phyloP scores from a whole-genome alignment of 1,140 invertebrate species.

The Saccostrea echinata region DNA sequence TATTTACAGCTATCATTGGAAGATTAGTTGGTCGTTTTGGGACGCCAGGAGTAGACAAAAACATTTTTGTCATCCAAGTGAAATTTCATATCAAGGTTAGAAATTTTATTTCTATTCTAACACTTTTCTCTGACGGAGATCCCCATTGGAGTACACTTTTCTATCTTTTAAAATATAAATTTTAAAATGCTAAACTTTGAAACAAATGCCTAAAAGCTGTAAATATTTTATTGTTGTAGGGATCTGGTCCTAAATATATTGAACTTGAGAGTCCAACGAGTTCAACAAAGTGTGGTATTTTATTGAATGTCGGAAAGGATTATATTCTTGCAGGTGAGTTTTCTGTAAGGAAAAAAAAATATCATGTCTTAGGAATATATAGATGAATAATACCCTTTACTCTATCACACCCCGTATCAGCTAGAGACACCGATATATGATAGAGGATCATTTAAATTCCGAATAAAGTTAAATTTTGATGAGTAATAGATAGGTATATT shows the following conservation, averaged over 20 bases:
- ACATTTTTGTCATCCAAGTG: constrained; percentile 3
- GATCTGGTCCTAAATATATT: constrained; percentile 20
- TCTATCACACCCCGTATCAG: no score
- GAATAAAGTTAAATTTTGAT: no score
- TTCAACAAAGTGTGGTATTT: background rate
- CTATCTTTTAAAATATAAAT: no score
- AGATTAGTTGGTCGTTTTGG: background rate
- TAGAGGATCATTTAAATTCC: no score
- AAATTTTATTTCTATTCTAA: background rate
- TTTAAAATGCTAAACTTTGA: background rate
- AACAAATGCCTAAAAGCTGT: background rate
- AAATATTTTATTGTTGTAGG: background rate
- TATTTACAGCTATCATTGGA: background rate
- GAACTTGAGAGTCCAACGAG: constrained; percentile 14
- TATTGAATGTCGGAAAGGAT: background rate
- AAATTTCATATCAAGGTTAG: constrained; percentile 9
- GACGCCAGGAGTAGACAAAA: background rate
- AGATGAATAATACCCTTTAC: no score
- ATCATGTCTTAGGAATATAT: no score
- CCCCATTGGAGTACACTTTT: no score
- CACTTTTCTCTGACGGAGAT: no score
- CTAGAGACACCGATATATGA: no score
- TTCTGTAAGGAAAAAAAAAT: no score
- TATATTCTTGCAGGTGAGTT: constrained; percentile 9
- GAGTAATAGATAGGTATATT: background rate